phyloP scores from a whole-genome alignment of 92 coral and sea anemone genomes.

The Paragorgia papillata region DNA sequence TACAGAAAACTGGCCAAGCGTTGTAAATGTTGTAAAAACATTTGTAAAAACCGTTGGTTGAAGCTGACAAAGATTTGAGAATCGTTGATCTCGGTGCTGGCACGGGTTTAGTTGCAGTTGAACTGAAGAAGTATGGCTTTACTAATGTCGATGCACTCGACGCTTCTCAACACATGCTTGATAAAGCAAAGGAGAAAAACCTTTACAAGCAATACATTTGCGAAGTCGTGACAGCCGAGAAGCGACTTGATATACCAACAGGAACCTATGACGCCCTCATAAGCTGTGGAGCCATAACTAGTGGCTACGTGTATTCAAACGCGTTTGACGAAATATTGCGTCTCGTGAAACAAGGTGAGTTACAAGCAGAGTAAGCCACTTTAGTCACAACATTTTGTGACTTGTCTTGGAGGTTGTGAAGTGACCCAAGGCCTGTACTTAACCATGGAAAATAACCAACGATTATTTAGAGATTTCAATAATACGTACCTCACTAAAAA shows the following conservation, averaged over 20 bases:
- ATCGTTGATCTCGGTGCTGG: no score
- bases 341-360: conserved; percentile 49
- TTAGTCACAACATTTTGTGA: no score
- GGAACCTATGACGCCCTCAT: conserved; percentile 49
- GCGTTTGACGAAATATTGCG: conserved; percentile 57
- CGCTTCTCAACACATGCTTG: conserved; percentile 54
- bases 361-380: no score
- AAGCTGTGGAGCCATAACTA: conserved; percentile 48
- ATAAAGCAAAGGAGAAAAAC: conserved; percentile 52
- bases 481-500: no score
- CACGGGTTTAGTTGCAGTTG: neutral
- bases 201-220: conserved; percentile 52
- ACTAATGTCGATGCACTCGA: conserved; percentile 54
- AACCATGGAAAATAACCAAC: no score
- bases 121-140: conserved; percentile 41
- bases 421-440: no score
- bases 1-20: conserved; percentile 5
- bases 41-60: neutral
- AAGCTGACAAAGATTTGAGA: neutral
- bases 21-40: neutral
- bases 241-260: conserved; percentile 16
- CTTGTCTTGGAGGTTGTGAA: no score
- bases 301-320: conserved; percentile 48
- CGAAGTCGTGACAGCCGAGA: conserved; percentile 42
- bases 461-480: no score